Percentiles rank a stretch among this genome's conserved stretches.
phyloP scores from a whole-genome alignment of 1,140 invertebrate species.

The Dendrolimus kikuchii region DNA sequence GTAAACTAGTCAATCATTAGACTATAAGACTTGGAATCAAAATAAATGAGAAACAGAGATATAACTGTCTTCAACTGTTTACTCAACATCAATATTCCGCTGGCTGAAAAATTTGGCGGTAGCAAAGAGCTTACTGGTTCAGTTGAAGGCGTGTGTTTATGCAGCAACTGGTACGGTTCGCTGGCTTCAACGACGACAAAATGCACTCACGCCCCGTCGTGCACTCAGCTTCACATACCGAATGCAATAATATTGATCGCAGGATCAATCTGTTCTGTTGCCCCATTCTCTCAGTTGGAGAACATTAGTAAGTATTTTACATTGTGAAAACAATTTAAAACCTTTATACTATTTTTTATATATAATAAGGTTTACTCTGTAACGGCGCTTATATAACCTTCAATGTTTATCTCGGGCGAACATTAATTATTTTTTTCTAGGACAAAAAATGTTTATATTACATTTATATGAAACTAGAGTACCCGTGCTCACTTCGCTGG shows the following conservation, averaged over 20 bases:
- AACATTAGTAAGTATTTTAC: too few species aligned
- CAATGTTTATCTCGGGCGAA: too few species aligned
- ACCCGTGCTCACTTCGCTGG: too few species aligned
- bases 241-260: conserved; percentile 38
- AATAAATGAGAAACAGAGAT: conserved; percentile 9
- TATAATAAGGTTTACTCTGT: too few species aligned
- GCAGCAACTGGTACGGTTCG: conserved; percentile 26
- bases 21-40: too few species aligned
- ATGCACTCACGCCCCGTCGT: conserved; percentile 49
- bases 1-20: too few species aligned
- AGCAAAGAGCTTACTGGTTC: conserved; percentile 24
- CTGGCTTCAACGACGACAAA: conserved; percentile 51
- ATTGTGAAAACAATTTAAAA: too few species aligned
- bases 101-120: conserved; percentile 23
- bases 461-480: too few species aligned
- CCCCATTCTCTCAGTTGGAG: not conserved
- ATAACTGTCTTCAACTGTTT: conserved; percentile 14
- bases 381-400: too few species aligned
- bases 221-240: conserved; percentile 28
- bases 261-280: conserved; percentile 15
- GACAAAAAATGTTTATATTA: too few species aligned
- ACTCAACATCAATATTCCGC: conserved; percentile 33
- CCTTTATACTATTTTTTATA: too few species aligned
- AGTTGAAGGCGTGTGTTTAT: conserved; percentile 34
- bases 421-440: too few species aligned